Base-by-base conservation (phyloP, 1,140 invertebrate genomes). In the Habropoda laboriosa region DNA sequence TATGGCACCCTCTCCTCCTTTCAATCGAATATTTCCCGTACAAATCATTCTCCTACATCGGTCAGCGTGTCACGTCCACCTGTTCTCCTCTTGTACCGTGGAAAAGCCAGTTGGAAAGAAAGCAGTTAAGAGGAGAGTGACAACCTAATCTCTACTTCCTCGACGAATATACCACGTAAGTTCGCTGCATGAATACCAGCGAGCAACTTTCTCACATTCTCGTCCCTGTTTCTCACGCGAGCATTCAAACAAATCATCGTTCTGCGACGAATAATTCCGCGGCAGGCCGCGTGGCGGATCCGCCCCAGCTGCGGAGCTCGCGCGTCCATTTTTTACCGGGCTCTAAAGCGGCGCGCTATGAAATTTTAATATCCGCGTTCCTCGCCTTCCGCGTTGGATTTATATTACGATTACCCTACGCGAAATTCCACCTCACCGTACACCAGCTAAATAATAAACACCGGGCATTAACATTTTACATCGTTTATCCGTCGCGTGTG, bases 181-280 rank as follows among this genome's bases (percentile, higher is more conserved):
- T n/a, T n/a, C n/a, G n/a, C n/a, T n/a, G n/a, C n/a, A n/a, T n/a
- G n/a, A n/a, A n/a, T n/a, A n/a, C n/a, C n/a, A n/a, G 51, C 53
- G 61, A 67, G 70, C 78, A 55, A n/a, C n/a, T n/a, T 82, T 85
- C 72, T 73, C 66, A 24, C 58, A 40, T 27, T 60, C 40, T 61
- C 53, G 49, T 66, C 73, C 16, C 49, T n/a, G 47, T 86, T 83
- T 79, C 55, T 51, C 51, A 21, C 16, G 45, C 61, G 51, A 45
- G 40, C 75, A 58, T 80, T 80, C 58, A 72, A 80, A 80, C 83
- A 80, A 77, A 85, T 85, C 80, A 85, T 82, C 73, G 76, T 77
- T 61, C 42, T 42, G 60, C 40, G 61, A 45, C 71, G 71, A 74
- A 74, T 79, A 84, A 79, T 79, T 61, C 53, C 55, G 55, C 63